These are phyloP conservation scores for Coilia nasus DNA, from an alignment of 2,797 vertebrate species.

Conservation along the genomic window DNA sequence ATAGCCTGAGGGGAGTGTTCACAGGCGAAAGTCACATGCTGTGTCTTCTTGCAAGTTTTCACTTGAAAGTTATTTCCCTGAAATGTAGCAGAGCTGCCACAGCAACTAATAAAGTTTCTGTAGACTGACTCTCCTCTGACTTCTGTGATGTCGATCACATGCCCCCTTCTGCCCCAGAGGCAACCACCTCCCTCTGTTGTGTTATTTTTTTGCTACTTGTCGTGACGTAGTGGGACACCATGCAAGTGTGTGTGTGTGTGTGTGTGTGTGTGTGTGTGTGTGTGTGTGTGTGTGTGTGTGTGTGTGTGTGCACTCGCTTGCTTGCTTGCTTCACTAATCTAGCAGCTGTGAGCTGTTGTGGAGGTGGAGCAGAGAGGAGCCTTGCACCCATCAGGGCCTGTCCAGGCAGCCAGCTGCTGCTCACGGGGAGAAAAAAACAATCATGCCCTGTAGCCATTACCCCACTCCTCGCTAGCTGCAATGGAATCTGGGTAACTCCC, in stretches of 20 bases:
- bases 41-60: not conserved
- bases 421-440: constrained; percentile 29
- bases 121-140: not conserved
- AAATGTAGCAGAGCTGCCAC: not conserved
- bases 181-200: not conserved
- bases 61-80: not conserved
- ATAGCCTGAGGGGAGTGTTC: not conserved
- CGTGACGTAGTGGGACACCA: not conserved
- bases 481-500: not conserved
- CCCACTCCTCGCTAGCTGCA: constrained; percentile 33
- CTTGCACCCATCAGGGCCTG: constrained; percentile 53
- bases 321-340: constrained; percentile 18
- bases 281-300: no score
- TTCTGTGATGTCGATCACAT: constrained; percentile 17
- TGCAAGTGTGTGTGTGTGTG: not conserved
- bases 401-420: constrained; percentile 53
- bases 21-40: not conserved
- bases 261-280: no score
- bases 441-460: not conserved
- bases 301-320: not conserved
- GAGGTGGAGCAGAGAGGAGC: constrained; percentile 32
- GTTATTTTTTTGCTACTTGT: not conserved
- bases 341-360: constrained; percentile 48
- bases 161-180: not conserved
- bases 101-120: not conserved